phyloP scores from a whole-genome alignment of 2,888 invertebrate species.

The Drosophila melanosoma region DNA sequence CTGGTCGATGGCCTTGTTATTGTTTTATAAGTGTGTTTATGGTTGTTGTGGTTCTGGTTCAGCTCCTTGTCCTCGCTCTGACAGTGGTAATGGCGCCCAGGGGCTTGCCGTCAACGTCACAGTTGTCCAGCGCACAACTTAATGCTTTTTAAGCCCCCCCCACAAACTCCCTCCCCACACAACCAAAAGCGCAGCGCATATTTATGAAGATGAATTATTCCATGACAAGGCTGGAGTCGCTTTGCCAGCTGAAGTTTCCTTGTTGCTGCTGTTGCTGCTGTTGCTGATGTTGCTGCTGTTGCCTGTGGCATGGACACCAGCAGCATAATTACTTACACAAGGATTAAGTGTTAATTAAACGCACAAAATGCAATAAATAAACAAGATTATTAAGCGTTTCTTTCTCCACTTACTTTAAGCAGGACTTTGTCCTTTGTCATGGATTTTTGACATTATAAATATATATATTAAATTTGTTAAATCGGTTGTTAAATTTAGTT shows the following conservation, averaged over 20 bases:
- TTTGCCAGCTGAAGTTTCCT: constrained; percentile 21
- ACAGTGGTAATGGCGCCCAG: constrained; percentile 71
- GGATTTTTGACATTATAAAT: neutral
- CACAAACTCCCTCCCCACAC: too few species aligned
- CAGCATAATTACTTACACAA: constrained; percentile 78
- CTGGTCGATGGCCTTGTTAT: constrained; percentile 61
- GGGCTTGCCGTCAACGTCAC: constrained; percentile 59
- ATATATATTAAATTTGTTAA: neutral
- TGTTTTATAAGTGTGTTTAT: constrained; percentile 80
- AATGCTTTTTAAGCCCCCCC: constrained; percentile 81
- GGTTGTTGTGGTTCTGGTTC: constrained; percentile 35
- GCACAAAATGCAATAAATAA: constrained; percentile 88
- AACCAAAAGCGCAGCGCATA: constrained; percentile 80
- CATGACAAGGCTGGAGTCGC: constrained; percentile 57
- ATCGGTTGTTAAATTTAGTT: neutral
- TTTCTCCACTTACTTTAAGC: constrained; percentile 12
- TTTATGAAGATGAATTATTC: constrained; percentile 82
- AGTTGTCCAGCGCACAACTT: constrained; percentile 66
- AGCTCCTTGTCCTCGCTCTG: constrained; percentile 18
- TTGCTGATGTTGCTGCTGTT: constrained; percentile 1
- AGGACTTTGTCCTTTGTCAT: constrained; percentile 42
- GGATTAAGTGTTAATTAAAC: constrained; percentile 82
- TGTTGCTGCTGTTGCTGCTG: constrained; percentile 17
- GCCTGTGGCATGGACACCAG: constrained; percentile 35
- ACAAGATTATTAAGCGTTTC: constrained; percentile 81